A percentile compares a stretch with the other conserved stretches of the same genome.
Evolutionary conservation across 2,888 invertebrate species (phyloP).

Genomic region (Drosophila multiciliata): DNA sequence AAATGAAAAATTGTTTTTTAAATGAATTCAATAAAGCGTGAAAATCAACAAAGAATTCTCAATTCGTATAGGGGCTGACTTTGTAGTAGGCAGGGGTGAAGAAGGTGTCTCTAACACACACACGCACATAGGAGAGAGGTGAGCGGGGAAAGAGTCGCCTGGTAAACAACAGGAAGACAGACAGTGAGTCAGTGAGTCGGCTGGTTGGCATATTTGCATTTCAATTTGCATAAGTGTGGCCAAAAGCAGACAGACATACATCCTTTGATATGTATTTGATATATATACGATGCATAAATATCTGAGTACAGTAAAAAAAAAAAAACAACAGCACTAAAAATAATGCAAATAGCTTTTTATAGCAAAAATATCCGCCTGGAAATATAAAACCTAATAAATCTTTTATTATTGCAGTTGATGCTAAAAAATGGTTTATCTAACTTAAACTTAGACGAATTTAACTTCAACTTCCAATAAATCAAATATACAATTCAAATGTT

Average conservation of each 20-base stretch:
- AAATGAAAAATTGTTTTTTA: slow-evolving; percentile 80
- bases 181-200: slow-evolving; percentile 18
- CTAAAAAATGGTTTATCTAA: neutral
- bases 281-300: neutral
- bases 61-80: slow-evolving; percentile 34
- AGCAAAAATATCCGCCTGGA: neutral
- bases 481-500: neutral
- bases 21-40: slow-evolving; percentile 80
- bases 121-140: neutral
- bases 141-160: neutral
- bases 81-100: slow-evolving; percentile 13
- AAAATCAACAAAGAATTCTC: slow-evolving; percentile 44
- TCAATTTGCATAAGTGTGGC: slow-evolving; percentile 80
- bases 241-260: slow-evolving; percentile 28
- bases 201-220: slow-evolving; percentile 73
- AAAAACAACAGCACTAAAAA: neutral
- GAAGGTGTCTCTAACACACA: slow-evolving; percentile 3
- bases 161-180: slow-evolving; percentile 18
- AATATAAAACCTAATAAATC: neutral
- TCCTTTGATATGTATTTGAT: slow-evolving; percentile 13
- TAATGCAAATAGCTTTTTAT: neutral
- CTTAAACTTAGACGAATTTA: neutral
- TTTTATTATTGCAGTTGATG: neutral
- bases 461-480: neutral
- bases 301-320: neutral